Base-by-base conservation (phyloP, 2,888 invertebrate genomes). In the Pimpla rufipes region DNA sequence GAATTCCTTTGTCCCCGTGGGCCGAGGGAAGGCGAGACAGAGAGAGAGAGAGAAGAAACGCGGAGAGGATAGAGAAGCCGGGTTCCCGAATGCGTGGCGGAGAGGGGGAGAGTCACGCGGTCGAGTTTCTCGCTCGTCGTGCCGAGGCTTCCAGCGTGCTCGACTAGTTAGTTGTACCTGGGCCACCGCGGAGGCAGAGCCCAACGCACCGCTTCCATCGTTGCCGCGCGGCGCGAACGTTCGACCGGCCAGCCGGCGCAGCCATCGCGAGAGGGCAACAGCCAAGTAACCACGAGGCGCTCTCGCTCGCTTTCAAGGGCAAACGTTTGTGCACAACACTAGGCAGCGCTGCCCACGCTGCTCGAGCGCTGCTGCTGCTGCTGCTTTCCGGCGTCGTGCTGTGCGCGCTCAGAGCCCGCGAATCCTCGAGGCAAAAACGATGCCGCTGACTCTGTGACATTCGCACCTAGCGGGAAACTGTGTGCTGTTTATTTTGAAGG, bases 1-100 rank as follows among this genome's bases (percentile, higher is more conserved):
- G 91, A 91, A 91, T 91, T 92, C 90, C 91, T 92, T 92, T 92
- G 92, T 92, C 90, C 90, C 88, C 86, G 85, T 62, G 84, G 86
- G 83, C 66, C 68, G 62, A 68, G 73, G 73, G 73, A 64, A 78
- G 70, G 64, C 77, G 76, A 76, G 70, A 64, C 35, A 77, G 83
- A 74, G 68, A 52, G 57, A 78, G 67, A 71, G 79, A 37, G 50
- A 76, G 83, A 74, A 59, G 16, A 55, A 71, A 62, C 21, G 29
- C 55, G 62, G 79, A 16, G 64, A 70, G 83, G 67, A n/a, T 74
- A 77, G 73, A 77, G 76, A 52, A 67, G 42, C 55, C 77, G 68
- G 73, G 62, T 8, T 13, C 42, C 71, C 79, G 62, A 78, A 52
- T 40, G 62, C 73, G 73, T 55, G 70, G 77, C 47, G 64, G 83